These are phyloP conservation scores for Metopolophium dirhodum DNA, from an alignment of 1,140 invertebrate species.

Conservation along the genomic window DNA sequence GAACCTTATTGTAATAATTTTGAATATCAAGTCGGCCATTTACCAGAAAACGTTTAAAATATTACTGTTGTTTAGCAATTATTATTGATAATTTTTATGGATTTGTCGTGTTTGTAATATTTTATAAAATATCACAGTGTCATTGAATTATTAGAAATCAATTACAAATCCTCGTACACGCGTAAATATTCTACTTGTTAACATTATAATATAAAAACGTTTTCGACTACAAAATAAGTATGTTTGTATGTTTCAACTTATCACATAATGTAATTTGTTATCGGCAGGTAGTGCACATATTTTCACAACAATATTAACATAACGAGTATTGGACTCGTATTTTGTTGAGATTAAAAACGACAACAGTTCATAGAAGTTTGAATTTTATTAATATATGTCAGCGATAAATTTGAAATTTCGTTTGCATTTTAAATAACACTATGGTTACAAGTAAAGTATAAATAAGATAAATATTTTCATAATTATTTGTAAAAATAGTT, in stretches of 20 bases:
- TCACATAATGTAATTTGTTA: neutral
- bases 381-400: neutral
- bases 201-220: neutral
- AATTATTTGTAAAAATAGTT: neutral
- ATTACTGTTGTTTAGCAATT: neutral
- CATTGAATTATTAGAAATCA: neutral
- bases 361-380: neutral
- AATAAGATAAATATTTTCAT: neutral
- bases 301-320: neutral
- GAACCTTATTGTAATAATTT: conserved; percentile 69
- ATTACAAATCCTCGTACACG: neutral
- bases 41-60: neutral
- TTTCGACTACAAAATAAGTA: neutral
- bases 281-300: neutral
- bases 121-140: neutral
- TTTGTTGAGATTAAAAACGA: neutral
- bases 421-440: neutral
- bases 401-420: too few species aligned
- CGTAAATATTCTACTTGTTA: neutral
- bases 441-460: neutral
- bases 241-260: neutral
- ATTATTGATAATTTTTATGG: neutral
- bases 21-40: neutral
- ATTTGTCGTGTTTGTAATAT: neutral
- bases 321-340: neutral